Evolutionary conservation across 2,797 vertebrate species (phyloP).

Genomic region (Mormyrops attenuatus): DNA sequence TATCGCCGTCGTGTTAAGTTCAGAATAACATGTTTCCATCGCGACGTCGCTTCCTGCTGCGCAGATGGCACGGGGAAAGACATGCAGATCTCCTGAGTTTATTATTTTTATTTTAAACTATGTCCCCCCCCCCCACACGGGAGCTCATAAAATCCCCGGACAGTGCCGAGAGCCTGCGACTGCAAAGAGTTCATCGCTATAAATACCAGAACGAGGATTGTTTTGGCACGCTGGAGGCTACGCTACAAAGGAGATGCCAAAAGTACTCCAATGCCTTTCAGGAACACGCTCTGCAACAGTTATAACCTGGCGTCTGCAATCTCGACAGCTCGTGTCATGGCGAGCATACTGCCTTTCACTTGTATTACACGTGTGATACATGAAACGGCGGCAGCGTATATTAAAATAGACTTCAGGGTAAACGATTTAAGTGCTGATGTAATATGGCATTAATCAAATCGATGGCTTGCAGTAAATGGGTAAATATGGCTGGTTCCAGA

Average conservation of each 20-base stretch:
- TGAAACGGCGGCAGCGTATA: background rate
- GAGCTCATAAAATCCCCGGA: background rate
- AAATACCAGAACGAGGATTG: constrained; percentile 38
- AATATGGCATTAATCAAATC: background rate
- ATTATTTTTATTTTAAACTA: background rate
- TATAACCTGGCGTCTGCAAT: constrained; percentile 37
- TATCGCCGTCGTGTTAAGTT: background rate
- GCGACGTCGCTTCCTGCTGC: background rate
- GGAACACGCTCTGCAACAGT: constrained; percentile 35
- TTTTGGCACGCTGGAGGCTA: constrained; percentile 37
- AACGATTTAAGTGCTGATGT: background rate
- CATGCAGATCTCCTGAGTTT: background rate
- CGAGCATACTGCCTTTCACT: background rate
- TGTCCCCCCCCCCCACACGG: background rate
- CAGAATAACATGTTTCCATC: background rate
- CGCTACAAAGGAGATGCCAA: constrained; percentile 36
- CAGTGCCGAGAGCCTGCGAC: background rate
- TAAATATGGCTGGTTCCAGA: background rate
- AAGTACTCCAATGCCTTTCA: constrained; percentile 36
- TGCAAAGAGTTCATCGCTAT: constrained; percentile 24
- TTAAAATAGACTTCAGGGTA: background rate
- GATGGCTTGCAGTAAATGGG: background rate
- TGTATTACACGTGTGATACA: background rate
- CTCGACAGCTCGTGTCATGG: constrained; percentile 41
- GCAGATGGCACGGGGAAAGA: background rate